These are phyloP conservation scores for Scyliorhinus canicula DNA, from an alignment of 2,797 vertebrate species.

Conservation along the genomic window DNA sequence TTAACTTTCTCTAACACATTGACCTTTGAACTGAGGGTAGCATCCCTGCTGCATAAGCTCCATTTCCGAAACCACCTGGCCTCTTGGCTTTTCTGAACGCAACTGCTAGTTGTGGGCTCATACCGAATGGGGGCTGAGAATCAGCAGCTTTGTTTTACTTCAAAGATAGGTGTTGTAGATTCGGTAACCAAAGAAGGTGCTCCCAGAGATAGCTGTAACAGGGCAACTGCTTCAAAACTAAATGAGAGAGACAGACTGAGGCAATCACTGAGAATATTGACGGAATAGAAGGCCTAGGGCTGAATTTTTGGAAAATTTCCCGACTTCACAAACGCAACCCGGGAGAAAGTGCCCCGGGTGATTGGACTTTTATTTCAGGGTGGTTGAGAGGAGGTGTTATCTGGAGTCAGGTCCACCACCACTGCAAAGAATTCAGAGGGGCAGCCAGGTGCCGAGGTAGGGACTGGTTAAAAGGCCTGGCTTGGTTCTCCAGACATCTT, in stretches of 20 bases:
- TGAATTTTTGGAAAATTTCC: too few species aligned
- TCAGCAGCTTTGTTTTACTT: neutral
- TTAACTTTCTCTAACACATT: neutral
- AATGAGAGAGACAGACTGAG: neutral
- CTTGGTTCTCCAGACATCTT: too few species aligned
- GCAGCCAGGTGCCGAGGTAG: too few species aligned
- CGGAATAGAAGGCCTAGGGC: neutral
- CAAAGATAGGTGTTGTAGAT: neutral
- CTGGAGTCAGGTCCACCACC: too few species aligned
- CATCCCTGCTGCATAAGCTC: neutral
- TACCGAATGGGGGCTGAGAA: neutral
- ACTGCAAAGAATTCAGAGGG: too few species aligned
- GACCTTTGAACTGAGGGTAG: neutral
- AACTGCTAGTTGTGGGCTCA: neutral
- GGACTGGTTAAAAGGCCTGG: too few species aligned
- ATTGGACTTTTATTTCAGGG: too few species aligned
- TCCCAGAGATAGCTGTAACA: neutral
- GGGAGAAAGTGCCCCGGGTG: too few species aligned
- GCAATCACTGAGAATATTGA: neutral
- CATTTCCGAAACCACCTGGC: neutral
- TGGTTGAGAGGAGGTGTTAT: too few species aligned
- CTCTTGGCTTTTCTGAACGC: neutral
- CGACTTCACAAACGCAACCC: too few species aligned
- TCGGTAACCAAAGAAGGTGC: neutral
- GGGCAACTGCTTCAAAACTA: neutral